These are phyloP conservation scores for Megaleporinus macrocephalus DNA, from an alignment of 2,113 vertebrate species.

Conservation along the genomic window DNA sequence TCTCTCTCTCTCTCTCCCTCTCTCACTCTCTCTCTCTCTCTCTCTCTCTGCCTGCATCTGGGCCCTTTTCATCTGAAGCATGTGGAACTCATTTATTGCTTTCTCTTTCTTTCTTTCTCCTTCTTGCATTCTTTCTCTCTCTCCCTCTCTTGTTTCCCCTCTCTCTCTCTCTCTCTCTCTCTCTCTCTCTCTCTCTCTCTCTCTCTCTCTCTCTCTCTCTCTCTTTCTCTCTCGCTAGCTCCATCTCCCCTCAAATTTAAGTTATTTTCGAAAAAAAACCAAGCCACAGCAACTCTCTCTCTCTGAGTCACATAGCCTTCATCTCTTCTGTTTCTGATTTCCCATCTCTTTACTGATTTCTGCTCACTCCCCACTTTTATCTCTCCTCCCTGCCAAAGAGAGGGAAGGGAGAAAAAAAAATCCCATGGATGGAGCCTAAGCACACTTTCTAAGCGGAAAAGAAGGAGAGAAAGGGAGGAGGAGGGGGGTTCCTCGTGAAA, in stretches of 20 bases:
- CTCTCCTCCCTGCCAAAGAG: slow-evolving; percentile 26
- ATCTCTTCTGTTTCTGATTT: slow-evolving; percentile 71
- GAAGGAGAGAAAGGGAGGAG: slow-evolving; percentile 54
- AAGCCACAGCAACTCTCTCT: slow-evolving; percentile 56
- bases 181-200: slow-evolving; percentile 65
- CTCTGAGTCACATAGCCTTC: slow-evolving; percentile 57
- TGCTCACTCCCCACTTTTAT: slow-evolving; percentile 71
- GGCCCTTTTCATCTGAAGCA: slow-evolving; percentile 70
- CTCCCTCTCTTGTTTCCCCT: slow-evolving; percentile 70
- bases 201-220: slow-evolving; percentile 71
- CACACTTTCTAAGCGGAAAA: slow-evolving; percentile 74
- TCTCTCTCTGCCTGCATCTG: slow-evolving; percentile 42
- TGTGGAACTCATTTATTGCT: slow-evolving; percentile 80
- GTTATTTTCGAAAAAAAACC: slow-evolving; percentile 67
- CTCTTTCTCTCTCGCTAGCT: slow-evolving; percentile 53
- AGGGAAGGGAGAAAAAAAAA: slow-evolving; percentile 68
- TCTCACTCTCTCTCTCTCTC: slow-evolving; percentile 51
- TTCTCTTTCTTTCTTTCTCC: slow-evolving; percentile 68
- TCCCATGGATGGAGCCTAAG: slow-evolving; percentile 72
- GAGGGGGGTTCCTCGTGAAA: slow-evolving; percentile 43
- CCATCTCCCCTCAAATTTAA: slow-evolving; percentile 56
- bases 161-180: slow-evolving; percentile 67
- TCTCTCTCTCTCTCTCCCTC: slow-evolving; percentile 53
- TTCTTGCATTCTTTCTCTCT: slow-evolving; percentile 64
- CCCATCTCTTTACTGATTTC: slow-evolving; percentile 71